Evolutionary conservation across 2,113 vertebrate species (phyloP).

Genomic region (Platichthys flesus): DNA sequence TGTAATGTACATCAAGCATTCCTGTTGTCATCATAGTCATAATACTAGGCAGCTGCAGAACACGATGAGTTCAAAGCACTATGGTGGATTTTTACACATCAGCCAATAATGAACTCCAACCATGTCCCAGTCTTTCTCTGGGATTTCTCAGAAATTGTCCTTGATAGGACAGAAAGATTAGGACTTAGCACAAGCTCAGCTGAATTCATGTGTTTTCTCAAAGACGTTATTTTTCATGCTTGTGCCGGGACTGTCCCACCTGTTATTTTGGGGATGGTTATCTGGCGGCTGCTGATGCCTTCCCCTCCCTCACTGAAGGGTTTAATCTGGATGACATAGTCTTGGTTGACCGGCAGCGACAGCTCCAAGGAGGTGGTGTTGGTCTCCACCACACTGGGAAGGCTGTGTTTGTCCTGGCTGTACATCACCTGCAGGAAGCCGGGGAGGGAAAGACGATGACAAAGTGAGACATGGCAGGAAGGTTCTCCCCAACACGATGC

Average conservation of each 20-base stretch:
- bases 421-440: constrained; percentile 88
- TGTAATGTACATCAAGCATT: too few species aligned
- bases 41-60: not conserved
- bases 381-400: constrained; percentile 91
- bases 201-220: too few species aligned
- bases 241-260: constrained; percentile 58
- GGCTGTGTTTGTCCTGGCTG: constrained; percentile 91
- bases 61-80: not conserved
- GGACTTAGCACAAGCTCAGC: too few species aligned
- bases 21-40: too few species aligned
- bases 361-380: constrained; percentile 95
- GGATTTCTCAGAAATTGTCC: not conserved
- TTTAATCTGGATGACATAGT: constrained; percentile 94
- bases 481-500: not conserved
- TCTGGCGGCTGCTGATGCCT: constrained; percentile 92
- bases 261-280: constrained; percentile 90
- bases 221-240: too few species aligned
- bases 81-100: not conserved
- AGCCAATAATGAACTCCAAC: constrained; percentile 10
- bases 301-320: constrained; percentile 96
- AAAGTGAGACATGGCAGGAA: not conserved
- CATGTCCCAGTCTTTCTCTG: not conserved
- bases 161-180: too few species aligned
- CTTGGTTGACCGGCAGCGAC: constrained; percentile 90
- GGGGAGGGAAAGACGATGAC: constrained; percentile 3